These are phyloP conservation scores for Oscheius myriophilus DNA, from an alignment of 2,888 invertebrate genomes.

Conservation along the genomic window DNA sequence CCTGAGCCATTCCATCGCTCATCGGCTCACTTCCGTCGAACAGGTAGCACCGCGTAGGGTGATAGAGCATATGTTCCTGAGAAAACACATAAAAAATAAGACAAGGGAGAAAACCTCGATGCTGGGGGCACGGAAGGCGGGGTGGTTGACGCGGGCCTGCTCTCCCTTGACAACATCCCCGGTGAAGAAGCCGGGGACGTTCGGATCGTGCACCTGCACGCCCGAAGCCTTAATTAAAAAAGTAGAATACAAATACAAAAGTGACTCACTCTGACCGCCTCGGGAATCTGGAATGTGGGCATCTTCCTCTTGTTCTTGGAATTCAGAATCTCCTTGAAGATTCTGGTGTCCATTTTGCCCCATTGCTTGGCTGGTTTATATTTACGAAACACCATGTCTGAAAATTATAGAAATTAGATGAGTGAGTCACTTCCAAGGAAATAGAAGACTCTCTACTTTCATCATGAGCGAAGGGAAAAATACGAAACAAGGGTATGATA, in stretches of 20 bases:
- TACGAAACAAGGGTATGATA: too few species aligned
- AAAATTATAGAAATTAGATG: too few species aligned
- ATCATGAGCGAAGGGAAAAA: too few species aligned
- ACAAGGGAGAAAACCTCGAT: conserved; percentile 28
- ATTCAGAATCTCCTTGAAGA: conserved; percentile 63
- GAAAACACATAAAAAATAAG: conserved; percentile 17
- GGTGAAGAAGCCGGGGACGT: conserved; percentile 47
- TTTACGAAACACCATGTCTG: conserved; percentile 61
- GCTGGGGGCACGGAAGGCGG: conserved; percentile 37
- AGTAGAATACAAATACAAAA: background rate
- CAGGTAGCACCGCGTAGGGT: conserved; percentile 48
- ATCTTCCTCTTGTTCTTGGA: conserved; percentile 54
- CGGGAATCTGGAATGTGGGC: conserved; percentile 56
- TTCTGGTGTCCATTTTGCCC: conserved; percentile 63
- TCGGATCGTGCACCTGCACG: conserved; percentile 58
- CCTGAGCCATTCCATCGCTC: conserved; percentile 66
- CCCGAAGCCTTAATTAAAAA: conserved; percentile 27
- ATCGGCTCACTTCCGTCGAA: conserved; percentile 64
- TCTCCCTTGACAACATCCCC: conserved; percentile 29
- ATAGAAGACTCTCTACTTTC: too few species aligned
- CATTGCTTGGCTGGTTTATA: conserved; percentile 61
- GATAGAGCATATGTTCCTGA: conserved; percentile 62
- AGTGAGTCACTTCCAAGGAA: too few species aligned
- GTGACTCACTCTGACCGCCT: conserved; percentile 46
- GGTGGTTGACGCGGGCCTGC: conserved; percentile 33